Evolutionary conservation across 2,797 vertebrate species (phyloP), one percentile per base, ranked within the genome.

Genomic region (Pseudotriccus pelzelni): DNA sequence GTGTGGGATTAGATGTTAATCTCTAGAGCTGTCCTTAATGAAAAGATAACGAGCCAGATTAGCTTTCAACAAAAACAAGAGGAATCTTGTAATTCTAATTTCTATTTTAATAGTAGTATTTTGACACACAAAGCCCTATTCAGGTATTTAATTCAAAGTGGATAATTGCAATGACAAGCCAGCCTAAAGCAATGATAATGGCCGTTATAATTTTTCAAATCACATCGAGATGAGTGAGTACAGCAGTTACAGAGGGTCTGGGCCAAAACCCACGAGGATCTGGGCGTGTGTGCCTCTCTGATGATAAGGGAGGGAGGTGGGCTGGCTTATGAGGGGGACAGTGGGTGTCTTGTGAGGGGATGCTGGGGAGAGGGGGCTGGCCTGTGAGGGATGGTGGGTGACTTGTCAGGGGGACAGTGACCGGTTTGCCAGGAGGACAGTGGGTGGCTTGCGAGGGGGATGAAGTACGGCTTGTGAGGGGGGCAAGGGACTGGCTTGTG

Each of bases 251-350:
- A 53, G 53, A 62, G 30, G 53, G 66, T 20, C 27, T 0, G 1
- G 75, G 36, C 46, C 52, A 52, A 67, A 79, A 55, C 1, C 34
- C 60, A 23, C 23, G 2, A 1, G 76, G 9, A 6, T 16, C 10
- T 1, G 7, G 37, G 32, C 5, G 2, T 0, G 2, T 0, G 21
- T 8, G 41, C 10, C 50, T 50, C 50, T 55, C 39, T 14, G 47
- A 18, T 13, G 64, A 44, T 6, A 24, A n/a, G 0, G 0, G 23
- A 24, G n/a, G 16, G 36, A 9, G 6, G 14, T 13, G 46, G 85
- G 46, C 12, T 59, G 60, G n/a, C 28, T 67, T 46, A 14, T 25
- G 19, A 36, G 32, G 10, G 24, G 8, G 12, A 46, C 23, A 5
- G 8, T 7, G 68, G 37, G 30, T 43, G 17, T 19, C 5, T 44